Percentiles rank a stretch among this genome's conserved stretches.
Evolutionary conservation across 2,888 invertebrate species (phyloP).

Genomic region (Metacarcinus magister): DNA sequence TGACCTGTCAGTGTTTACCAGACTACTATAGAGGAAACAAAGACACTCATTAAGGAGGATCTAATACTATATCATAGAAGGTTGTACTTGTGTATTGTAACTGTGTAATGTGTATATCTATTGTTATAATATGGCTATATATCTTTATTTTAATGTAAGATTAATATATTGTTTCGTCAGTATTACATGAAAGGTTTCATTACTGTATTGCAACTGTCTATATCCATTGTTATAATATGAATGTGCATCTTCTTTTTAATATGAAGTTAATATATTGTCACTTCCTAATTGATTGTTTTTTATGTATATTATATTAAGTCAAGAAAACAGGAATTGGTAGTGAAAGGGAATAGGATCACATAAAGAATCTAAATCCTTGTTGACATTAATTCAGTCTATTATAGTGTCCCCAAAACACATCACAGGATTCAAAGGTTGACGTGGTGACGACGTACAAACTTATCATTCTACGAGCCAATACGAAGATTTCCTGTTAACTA

Average conservation of each 20-base stretch:
- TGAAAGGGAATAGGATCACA: not conserved
- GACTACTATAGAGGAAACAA: not conserved
- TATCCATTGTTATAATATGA: not conserved
- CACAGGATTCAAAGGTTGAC: not conserved
- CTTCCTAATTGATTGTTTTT: not conserved
- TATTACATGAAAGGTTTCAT: not conserved
- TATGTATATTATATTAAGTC: not conserved
- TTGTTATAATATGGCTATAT: too few species aligned
- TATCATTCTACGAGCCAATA: not conserved
- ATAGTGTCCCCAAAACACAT: not conserved
- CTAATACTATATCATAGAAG: not conserved
- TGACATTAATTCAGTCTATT: not conserved
- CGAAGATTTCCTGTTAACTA: not conserved
- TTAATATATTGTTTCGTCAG: not conserved
- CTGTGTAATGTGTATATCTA: not conserved
- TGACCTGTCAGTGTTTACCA: conserved; percentile 62
- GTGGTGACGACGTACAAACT: not conserved
- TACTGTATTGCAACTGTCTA: not conserved
- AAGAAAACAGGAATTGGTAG: not conserved
- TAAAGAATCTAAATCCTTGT: not conserved
- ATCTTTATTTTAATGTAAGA: too few species aligned
- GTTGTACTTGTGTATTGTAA: not conserved
- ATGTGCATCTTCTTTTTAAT: not conserved
- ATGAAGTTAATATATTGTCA: not conserved
- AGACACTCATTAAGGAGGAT: not conserved